These are phyloP conservation scores for Heteromormyrus szaboi DNA, from an alignment of 2,797 vertebrate genomes.

Conservation along the genomic window DNA sequence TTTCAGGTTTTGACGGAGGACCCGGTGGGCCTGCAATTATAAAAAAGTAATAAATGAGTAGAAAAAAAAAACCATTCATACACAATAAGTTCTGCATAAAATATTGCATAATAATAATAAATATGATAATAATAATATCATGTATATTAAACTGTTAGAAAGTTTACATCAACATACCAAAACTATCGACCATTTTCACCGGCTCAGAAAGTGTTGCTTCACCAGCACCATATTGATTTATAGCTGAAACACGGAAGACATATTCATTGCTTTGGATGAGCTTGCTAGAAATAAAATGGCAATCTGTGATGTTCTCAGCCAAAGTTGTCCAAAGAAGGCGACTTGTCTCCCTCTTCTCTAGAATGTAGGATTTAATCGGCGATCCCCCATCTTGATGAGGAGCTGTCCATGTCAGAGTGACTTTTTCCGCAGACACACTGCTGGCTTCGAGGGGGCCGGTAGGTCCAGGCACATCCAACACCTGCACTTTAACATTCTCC, in stretches of 20 bases:
- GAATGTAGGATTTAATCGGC: constrained; percentile 80
- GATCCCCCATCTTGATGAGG: constrained; percentile 89
- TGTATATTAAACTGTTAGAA: neutral
- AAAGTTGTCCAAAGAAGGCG: constrained; percentile 93
- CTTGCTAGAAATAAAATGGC: constrained; percentile 87
- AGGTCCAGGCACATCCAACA: constrained; percentile 86
- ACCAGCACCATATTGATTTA: constrained; percentile 87
- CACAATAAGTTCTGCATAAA: neutral
- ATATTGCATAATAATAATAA: constrained; percentile 1
- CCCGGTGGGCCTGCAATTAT: constrained; percentile 81
- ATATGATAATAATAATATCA: neutral
- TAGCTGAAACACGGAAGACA: constrained; percentile 91
- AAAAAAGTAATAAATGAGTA: neutral
- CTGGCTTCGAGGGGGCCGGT: constrained; percentile 88
- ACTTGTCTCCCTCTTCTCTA: constrained; percentile 97
- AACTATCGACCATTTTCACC: constrained; percentile 93
- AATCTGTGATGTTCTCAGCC: constrained; percentile 83
- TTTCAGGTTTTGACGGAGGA: constrained; percentile 87
- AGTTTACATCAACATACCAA: constrained; percentile 66
- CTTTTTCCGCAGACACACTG: constrained; percentile 89
- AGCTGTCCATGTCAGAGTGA: constrained; percentile 85
- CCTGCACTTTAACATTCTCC: constrained; percentile 84
- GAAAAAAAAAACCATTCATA: neutral
- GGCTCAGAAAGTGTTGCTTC: constrained; percentile 86
- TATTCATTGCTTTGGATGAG: constrained; percentile 98